Evolutionary conservation across 1,140 invertebrate genomes (phyloP).

Genomic region (Macrobrachium nipponense): DNA sequence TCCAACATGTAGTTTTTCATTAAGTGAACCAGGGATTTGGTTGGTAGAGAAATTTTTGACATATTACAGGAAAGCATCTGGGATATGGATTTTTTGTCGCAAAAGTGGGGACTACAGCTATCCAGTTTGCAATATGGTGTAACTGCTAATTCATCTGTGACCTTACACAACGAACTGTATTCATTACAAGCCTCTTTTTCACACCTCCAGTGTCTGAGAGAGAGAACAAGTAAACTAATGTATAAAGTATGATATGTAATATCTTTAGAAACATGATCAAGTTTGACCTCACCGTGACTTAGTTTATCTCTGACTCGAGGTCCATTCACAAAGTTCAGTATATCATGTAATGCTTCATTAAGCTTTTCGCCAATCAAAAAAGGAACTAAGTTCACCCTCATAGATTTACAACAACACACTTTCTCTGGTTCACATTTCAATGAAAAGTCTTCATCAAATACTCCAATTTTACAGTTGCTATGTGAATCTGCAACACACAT

Average conservation of each 20-base stretch:
- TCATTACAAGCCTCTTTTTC: not conserved
- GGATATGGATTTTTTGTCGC: too few species aligned
- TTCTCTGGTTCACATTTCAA: not conserved
- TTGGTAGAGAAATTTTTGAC: too few species aligned
- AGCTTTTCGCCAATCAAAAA: conserved; percentile 21
- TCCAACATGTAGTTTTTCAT: not conserved
- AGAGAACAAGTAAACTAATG: conserved; percentile 25
- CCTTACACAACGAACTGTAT: too few species aligned
- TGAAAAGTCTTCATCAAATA: not conserved
- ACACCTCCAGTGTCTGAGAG: not conserved
- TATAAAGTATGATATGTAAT: conserved; percentile 12
- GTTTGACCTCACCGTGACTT: conserved; percentile 29
- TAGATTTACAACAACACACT: not conserved
- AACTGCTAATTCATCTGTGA: too few species aligned
- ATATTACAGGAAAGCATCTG: too few species aligned
- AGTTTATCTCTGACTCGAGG: conserved; percentile 29
- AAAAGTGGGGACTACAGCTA: not conserved
- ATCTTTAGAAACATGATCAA: conserved; percentile 4
- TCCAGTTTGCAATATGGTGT: not conserved
- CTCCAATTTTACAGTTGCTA: not conserved
- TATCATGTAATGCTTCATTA: conserved; percentile 42
- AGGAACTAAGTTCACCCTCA: conserved; percentile 1
- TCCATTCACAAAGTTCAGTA: conserved; percentile 32
- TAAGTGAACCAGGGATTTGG: not conserved
- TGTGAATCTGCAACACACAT: not conserved